These are phyloP conservation scores for Pomatorhinus ruficollis DNA, from an alignment of 2,113 vertebrate genomes.

Conservation along the genomic window DNA sequence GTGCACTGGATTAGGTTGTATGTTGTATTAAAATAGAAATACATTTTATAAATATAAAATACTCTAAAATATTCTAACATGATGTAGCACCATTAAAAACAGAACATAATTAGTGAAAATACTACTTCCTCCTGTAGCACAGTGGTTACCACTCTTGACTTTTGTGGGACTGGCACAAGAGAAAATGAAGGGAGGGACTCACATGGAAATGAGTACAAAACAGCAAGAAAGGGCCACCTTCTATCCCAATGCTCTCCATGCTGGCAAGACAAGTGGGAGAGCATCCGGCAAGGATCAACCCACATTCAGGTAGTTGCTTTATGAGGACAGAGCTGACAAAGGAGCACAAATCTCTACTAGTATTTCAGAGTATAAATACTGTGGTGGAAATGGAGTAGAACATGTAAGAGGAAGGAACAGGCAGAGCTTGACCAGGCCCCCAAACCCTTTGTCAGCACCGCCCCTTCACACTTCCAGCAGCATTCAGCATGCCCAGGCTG, in stretches of 20 bases:
- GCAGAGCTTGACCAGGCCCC: not conserved
- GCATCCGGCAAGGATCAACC: not conserved
- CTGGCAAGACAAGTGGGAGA: not conserved
- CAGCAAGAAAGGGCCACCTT: not conserved
- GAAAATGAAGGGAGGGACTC: not conserved
- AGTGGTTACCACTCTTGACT: not conserved
- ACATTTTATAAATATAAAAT: not conserved
- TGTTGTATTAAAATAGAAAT: not conserved
- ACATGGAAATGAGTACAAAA: not conserved
- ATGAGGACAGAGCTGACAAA: not conserved
- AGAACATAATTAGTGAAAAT: not conserved
- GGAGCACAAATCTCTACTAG: not conserved
- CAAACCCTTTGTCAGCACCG: rapidly evolving
- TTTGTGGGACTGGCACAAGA: not conserved
- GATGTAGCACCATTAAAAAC: not conserved
- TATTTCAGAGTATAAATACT: not conserved
- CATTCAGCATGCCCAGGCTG: not conserved
- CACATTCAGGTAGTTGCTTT: not conserved
- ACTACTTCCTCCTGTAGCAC: not conserved
- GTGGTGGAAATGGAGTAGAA: not conserved
- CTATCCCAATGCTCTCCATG: not conserved
- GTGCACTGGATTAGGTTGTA: not conserved
- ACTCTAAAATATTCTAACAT: not conserved
- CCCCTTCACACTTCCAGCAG: not conserved
- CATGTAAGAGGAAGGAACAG: not conserved